Conservation (phyloP, 2,797 vertebrate genomes). For the Sebastes vulpes region DNA sequence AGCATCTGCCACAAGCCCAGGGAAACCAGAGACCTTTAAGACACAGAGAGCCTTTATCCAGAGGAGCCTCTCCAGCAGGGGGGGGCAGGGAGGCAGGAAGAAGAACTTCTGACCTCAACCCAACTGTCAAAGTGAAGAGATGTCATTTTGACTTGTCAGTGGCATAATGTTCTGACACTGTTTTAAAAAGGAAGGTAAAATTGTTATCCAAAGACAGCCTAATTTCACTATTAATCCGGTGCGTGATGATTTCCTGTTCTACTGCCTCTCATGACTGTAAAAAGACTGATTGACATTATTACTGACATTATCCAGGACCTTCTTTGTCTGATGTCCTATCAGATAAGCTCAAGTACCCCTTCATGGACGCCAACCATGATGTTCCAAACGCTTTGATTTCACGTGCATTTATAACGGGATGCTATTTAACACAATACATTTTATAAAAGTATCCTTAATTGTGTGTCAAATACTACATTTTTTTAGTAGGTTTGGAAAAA, state of each 20-base stretch:
- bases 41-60: conserved; percentile 68
- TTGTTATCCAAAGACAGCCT: background rate
- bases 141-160: background rate
- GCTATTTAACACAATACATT: no score
- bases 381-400: no score
- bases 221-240: background rate
- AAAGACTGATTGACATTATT: background rate
- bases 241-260: background rate
- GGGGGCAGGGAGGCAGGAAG: conserved; percentile 7
- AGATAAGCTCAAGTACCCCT: no score
- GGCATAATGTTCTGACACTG: background rate
- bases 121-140: conserved; percentile 37
- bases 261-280: background rate
- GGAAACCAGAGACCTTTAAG: conserved; percentile 67
- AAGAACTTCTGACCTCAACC: conserved; percentile 62
- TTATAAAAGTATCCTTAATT: no score
- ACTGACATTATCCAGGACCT: background rate
- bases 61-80: conserved; percentile 46
- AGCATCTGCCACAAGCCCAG: conserved; percentile 61
- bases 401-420: no score
- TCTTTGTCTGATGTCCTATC: background rate
- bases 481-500: no score
- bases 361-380: no score
- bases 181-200: background rate
- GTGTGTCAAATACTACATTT: no score